phyloP scores from a whole-genome alignment of 2,888 invertebrate species.

The Eupsilia transversa region DNA sequence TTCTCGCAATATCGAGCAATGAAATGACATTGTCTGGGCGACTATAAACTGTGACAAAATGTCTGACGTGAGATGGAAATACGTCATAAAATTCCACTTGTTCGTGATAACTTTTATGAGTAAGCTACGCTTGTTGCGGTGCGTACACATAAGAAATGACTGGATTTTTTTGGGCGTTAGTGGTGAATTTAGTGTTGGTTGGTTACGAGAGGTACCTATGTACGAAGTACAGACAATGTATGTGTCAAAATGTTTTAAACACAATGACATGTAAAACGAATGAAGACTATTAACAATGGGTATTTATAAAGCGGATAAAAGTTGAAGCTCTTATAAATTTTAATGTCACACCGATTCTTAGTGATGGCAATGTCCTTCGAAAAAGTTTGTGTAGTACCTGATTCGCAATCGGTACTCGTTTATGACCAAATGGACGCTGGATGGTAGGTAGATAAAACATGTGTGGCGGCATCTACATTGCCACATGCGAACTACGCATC shows the following conservation, averaged over 20 bases:
- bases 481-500: too few relatives aligned
- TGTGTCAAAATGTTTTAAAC: not conserved
- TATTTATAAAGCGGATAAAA: not conserved
- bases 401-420: not conserved
- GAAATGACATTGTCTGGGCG: conserved; percentile 36
- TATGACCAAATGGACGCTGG: not conserved
- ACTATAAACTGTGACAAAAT: conserved; percentile 53
- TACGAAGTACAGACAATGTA: not conserved
- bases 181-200: not conserved
- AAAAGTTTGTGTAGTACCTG: not conserved
- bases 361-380: not conserved
- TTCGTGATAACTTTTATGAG: conserved; percentile 66
- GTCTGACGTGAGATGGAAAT: conserved; percentile 51
- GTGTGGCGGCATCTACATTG: too few relatives aligned
- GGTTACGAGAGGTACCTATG: not conserved
- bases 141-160: conserved; percentile 36
- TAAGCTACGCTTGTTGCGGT: conserved; percentile 41
- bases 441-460: not conserved
- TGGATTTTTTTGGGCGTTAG: conserved; percentile 21
- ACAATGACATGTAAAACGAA: not conserved
- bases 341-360: not conserved
- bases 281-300: not conserved
- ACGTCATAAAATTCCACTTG: conserved; percentile 64
- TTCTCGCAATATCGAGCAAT: conserved; percentile 14
- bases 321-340: not conserved